Base-by-base conservation (phyloP, 2,888 invertebrate species). In the Horisme vitalbata region DNA sequence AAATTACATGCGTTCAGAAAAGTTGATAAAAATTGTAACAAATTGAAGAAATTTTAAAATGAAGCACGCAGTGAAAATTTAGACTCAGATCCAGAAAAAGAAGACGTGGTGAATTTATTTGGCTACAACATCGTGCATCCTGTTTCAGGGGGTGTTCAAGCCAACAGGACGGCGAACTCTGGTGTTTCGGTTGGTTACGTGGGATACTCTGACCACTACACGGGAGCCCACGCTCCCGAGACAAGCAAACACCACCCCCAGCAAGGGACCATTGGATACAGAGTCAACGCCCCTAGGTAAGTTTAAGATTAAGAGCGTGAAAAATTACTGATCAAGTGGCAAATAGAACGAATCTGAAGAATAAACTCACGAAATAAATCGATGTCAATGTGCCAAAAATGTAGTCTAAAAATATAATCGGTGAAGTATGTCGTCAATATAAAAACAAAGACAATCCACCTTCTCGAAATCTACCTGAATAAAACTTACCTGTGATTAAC, bases 141-240 rank as follows among this genome's bases (percentile, higher is more conserved):
- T 85, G 76, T 85, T 89, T 85, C 88, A 88, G 88, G 78, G 75
- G 85, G 94, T 94, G 74, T 92, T 93, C 93, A 93, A 83, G 92
- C 93, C 89, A 93, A 91, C 94, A 84, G 90, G 93, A 93, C 94
- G 84, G 88, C 89, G 84, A 82, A 87, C 91, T 93, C 93, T 81
- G 84, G 91, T 84, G 92, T 93, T 83, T 92, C 93, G 90, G 90
- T 90, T 81, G 91, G 91, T 76, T 91, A 91, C 90, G 86, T 77
- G 75, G 79, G 79, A 64, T 73, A 90, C 70, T 70, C 74, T 63
- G 82, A 75, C 71, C 78, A 63, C 66, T 84, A 84, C 79, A 60
- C 75, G 78, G 91, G 86, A 80, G 87, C 82, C 59, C 75, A 72
- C 67, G 83, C 84, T 85, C 83, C 84, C 79, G 83, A 83, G 63